Evolutionary conservation across 1,140 invertebrate species (phyloP), one percentile per base, ranked within the genome.

Genomic region (Ganaspis sp.): DNA sequence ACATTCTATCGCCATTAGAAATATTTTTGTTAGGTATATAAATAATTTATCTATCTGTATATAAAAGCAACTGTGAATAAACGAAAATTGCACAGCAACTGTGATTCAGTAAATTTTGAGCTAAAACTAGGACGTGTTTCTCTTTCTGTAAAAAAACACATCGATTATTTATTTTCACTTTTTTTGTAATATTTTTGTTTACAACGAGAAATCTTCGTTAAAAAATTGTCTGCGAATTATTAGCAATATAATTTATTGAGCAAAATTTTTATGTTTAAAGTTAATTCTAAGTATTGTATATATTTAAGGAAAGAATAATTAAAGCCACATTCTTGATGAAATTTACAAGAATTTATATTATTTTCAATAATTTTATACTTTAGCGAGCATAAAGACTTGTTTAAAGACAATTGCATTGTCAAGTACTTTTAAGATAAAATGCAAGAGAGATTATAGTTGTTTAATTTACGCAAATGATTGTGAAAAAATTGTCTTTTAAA

Each of bases 31-130:
- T 37, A 77, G 45, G 72, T 73, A 73, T 72, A 76, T 75, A 75
- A 29, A 75, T 73, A 64, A 53, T 70, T 37, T 73, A 70, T 70
- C 53, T 42, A 54, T 64, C 26, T 64, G 53, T 73, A 70, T 26
- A 69, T 69, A 53, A 74, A 69, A 70, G 64, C 23, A 73, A 77
- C 73, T 77, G 69, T 76, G 70, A 76, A 76, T 76, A 76, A 76
- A 76, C 5, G 26, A 49, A 54, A 49, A 75, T 75, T 69, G 64
- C 74, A 76, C 69, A 58, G 69, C 70, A 76, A 69, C 74, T 76
- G 74, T 76, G 74, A 76, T 76, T 71, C 69, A 53, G 71, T 19
- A 45, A 45, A 72, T 72, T 72, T 45, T 17, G 42, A 40, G 71
- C 19, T 15, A n/a, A 70, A 40, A 17, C 45, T 49, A 49, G 45